phyloP scores from a whole-genome alignment of 2,888 invertebrate species.

The Lasioglossum leucozonium region DNA sequence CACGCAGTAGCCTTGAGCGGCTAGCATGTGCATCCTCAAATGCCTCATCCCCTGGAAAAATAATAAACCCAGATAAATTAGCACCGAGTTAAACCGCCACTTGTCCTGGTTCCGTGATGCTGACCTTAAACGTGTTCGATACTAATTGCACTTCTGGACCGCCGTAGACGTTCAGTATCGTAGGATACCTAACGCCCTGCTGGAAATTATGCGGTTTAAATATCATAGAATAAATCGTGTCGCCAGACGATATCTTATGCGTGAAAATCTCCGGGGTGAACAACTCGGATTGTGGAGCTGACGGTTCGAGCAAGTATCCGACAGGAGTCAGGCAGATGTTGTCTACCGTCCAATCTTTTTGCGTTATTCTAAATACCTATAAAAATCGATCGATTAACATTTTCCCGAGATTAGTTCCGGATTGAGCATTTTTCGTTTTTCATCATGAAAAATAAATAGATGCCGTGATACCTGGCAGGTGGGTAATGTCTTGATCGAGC shows the following conservation, averaged over 20 bases:
- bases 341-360: conserved; percentile 89
- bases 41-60: conserved; percentile 92
- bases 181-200: conserved; percentile 91
- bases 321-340: conserved; percentile 89
- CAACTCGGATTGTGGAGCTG: conserved; percentile 86
- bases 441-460: background rate
- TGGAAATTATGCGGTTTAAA: conserved; percentile 93
- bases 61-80: background rate
- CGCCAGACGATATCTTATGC: conserved; percentile 89
- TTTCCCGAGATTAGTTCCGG: background rate
- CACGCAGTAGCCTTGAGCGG: conserved; percentile 98
- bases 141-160: conserved; percentile 99
- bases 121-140: conserved; percentile 96
- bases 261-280: conserved; percentile 91
- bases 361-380: conserved; percentile 89
- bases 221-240: conserved; percentile 93
- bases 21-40: conserved; percentile 96
- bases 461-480: conserved; percentile 87
- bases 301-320: conserved; percentile 90
- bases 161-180: conserved; percentile 98
- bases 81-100: background rate
- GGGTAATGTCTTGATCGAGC: conserved; percentile 92
- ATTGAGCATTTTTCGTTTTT: background rate
- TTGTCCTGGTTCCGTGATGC: background rate
- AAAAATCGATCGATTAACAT: conserved; percentile 17